A percentile compares a stretch with the other conserved stretches of the same genome.
These are phyloP conservation scores for Platypus cylindrus DNA, from an alignment of 2,888 invertebrate species.

Conservation along the genomic window DNA sequence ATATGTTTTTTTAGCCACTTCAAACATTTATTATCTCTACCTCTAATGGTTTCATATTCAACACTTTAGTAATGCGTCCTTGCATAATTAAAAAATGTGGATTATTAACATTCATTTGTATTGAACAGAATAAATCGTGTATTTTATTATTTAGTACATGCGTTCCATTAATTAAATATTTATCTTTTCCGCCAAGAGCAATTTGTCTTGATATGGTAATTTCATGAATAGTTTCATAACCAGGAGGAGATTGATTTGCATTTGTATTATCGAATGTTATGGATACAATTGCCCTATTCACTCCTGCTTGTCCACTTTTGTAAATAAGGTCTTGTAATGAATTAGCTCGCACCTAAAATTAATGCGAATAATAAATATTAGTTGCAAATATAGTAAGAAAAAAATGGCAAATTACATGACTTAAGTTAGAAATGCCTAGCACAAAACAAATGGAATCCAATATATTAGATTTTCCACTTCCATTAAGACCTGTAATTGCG, in stretches of 20 bases:
- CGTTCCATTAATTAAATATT: slow-evolving; percentile 87
- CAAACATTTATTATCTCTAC: no score
- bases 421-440: slow-evolving; percentile 84
- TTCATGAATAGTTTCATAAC: slow-evolving; percentile 82
- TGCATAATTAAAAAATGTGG: slow-evolving; percentile 99
- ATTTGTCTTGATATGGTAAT: slow-evolving; percentile 87
- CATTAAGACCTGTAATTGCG: slow-evolving; percentile 96
- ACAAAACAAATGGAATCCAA: slow-evolving; percentile 97
- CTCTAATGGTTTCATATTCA: slow-evolving; percentile 97
- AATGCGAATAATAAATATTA: neutral
- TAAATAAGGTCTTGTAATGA: slow-evolving; percentile 93
- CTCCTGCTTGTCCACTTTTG: slow-evolving; percentile 92
- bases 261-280: slow-evolving; percentile 90
- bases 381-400: slow-evolving; percentile 4
- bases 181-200: slow-evolving; percentile 77
- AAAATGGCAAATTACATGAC: slow-evolving; percentile 72
- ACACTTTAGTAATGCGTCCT: slow-evolving; percentile 94
- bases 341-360: slow-evolving; percentile 69
- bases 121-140: slow-evolving; percentile 88
- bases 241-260: slow-evolving; percentile 68
- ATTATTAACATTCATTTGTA: slow-evolving; percentile 97
- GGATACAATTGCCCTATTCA: slow-evolving; percentile 90
- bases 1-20: no score
- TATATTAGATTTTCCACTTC: slow-evolving; percentile 95
- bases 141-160: slow-evolving; percentile 83